A percentile compares a stretch with the other conserved stretches of the same genome.
These are phyloP conservation scores for Asobara japonica DNA, from an alignment of 1,140 invertebrate species.

Conservation along the genomic window DNA sequence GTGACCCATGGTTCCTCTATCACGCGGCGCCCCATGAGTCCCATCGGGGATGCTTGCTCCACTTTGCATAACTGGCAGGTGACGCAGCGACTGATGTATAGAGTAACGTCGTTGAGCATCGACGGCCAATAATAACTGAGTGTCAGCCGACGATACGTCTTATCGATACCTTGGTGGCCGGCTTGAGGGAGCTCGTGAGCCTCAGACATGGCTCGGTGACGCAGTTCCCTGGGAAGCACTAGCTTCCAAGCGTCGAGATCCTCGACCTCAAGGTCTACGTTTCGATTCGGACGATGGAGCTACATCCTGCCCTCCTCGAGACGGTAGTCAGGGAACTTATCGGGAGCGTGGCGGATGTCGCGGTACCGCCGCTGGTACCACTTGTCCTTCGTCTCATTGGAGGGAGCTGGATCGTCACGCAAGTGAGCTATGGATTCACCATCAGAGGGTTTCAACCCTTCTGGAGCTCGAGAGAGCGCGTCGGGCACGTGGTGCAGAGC, in stretches of 20 bases:
- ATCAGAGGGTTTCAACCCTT: not conserved
- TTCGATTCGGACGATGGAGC: not conserved
- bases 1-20: conserved; percentile 33
- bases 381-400: not conserved
- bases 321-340: not conserved
- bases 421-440: not conserved
- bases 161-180: conserved; percentile 43
- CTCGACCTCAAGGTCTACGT: not conserved
- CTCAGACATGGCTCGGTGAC: not conserved
- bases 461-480: not conserved
- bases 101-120: conserved; percentile 42
- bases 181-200: too few species aligned
- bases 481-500: not conserved
- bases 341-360: not conserved
- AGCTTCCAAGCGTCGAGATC: conserved; percentile 11
- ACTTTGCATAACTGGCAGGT: conserved; percentile 44
- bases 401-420: not conserved
- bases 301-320: not conserved
- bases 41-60: conserved; percentile 38
- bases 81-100: conserved; percentile 43
- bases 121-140: conserved; percentile 48
- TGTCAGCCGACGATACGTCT: conserved; percentile 40
- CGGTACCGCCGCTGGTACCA: not conserved
- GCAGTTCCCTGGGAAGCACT: not conserved
- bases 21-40: conserved; percentile 49